Base-by-base conservation (phyloP, 2,797 vertebrate species). In the Leptodactylus fallax region DNA sequence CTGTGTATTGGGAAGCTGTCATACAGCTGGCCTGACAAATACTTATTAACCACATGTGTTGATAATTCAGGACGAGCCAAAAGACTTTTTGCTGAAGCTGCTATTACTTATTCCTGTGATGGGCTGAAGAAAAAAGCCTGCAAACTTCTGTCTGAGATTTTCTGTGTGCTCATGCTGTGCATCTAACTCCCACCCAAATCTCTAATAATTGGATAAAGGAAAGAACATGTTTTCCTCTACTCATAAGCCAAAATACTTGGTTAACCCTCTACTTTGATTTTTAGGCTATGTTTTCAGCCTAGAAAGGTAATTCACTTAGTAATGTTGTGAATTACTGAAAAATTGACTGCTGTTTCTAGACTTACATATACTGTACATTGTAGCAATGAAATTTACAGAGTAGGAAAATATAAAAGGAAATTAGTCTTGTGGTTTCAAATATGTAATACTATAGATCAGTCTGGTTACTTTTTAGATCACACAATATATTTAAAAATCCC, bases 121-220 rank as follows among this genome's bases (percentile, higher is more conserved):
- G 78, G 65, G 21, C 67, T 88, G 61, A 88, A 88, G 78, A 55
- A 74, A 79, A 36, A 85, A 85, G 58, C 56, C 65, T 85, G 67
- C 67, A 85, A 67, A 88, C 82, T 83, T 82, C 81, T 87, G 86
- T 87, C 86, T 88, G 87, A 79, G 77, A 76, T 85, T 85, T 58
- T 79, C 81, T 84, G 5, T 21, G 45, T 11, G 47, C 81, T 60
- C 82, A 84, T 79, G 85, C 85, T 71, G 78, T 77, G 88, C 69
- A 90, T 79, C 85, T 84, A 83, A 90, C 81, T 90, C 88, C 81
- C 67, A 76, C 77, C 85, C 76, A 89, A 80, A 84, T 87, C 76
- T 90, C 49, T 58, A 84, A 77, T 90, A 87, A 84, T 85, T 84
- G 85, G 65, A 90, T 85, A 80, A 80, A 87, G 85, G 85, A 84